Percentiles rank a stretch among this genome's conserved stretches.
Evolutionary conservation across 2,113 vertebrate species (phyloP).

Genomic region (Epinephelus fuscoguttatus): DNA sequence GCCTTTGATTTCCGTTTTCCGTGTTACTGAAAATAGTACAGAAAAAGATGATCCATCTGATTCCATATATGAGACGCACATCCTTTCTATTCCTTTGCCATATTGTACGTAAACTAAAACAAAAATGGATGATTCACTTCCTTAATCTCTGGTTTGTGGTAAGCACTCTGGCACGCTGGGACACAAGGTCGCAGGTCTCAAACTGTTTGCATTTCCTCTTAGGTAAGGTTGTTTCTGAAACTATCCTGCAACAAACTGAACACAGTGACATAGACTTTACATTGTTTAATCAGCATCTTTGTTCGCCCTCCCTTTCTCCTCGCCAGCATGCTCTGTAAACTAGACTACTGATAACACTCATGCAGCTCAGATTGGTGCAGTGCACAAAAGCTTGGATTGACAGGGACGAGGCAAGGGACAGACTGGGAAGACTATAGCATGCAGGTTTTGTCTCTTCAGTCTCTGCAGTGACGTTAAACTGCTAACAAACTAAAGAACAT

Average conservation of each 20-base stretch:
- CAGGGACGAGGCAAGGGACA: background rate
- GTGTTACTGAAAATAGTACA: no score
- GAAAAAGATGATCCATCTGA: background rate
- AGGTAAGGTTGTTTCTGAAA: constrained; percentile 21
- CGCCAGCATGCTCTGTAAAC: constrained; percentile 41
- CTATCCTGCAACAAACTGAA: constrained; percentile 20
- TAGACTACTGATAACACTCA: constrained; percentile 52
- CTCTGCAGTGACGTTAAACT: background rate
- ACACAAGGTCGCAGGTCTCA: constrained; percentile 48
- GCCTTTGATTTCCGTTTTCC: no score
- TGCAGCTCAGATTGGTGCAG: background rate
- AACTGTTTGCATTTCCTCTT: constrained; percentile 7
- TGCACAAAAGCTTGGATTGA: background rate
- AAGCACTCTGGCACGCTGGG: constrained; percentile 49
- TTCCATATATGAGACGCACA: background rate
- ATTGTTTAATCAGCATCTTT: constrained; percentile 74
- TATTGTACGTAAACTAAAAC: background rate
- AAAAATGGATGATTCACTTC: background rate
- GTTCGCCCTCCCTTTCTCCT: constrained; percentile 31
- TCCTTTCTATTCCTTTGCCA: background rate
- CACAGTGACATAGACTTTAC: constrained; percentile 15
- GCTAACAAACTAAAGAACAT: background rate
- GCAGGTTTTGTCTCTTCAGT: background rate
- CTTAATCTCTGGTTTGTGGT: constrained; percentile 35
- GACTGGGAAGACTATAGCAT: background rate